phyloP scores from a whole-genome alignment of 2,888 invertebrate species.

The Hypena proboscidalis region DNA sequence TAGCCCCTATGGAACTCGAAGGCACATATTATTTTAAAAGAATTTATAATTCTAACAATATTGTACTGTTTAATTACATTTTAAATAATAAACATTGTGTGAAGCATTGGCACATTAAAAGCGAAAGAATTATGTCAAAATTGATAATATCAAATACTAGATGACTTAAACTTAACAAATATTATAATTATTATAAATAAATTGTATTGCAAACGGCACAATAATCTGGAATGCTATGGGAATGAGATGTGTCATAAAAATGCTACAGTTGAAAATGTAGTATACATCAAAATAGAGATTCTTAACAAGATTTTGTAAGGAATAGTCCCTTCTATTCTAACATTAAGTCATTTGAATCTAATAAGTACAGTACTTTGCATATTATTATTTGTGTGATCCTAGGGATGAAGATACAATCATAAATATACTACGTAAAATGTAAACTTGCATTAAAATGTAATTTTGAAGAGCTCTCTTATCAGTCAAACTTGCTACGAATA shows the following conservation, averaged over 20 bases:
- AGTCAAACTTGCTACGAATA: conserved; percentile 21
- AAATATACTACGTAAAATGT: conserved; percentile 4
- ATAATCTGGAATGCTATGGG: conserved; percentile 64
- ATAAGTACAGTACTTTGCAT: conserved; percentile 41
- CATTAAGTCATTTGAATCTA: conserved; percentile 34
- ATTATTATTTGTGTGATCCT: conserved; percentile 24
- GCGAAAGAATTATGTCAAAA: conserved; percentile 25
- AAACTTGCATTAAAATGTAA: conserved; percentile 3
- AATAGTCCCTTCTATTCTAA: conserved; percentile 32
- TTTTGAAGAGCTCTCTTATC: conserved; percentile 12
- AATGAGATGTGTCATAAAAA: conserved; percentile 52
- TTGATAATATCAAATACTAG: conserved; percentile 41
- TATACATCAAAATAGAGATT: conserved; percentile 38
- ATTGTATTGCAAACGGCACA: conserved; percentile 35
- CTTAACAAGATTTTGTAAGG: conserved; percentile 33
- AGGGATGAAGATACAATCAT: conserved; percentile 26
- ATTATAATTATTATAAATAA: conserved; percentile 36
- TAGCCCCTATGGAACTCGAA: conserved; percentile 57
- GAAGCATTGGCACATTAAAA: conserved; percentile 56
- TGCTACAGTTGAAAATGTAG: conserved; percentile 36
- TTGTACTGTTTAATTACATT: conserved; percentile 55
- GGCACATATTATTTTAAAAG: conserved; percentile 58
- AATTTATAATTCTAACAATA: conserved; percentile 58
- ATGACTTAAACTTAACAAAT: conserved; percentile 44
- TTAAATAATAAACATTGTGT: conserved; percentile 30